These are phyloP conservation scores for Heliconius congener DNA, from an alignment of 1,140 invertebrate genomes.

Conservation along the genomic window DNA sequence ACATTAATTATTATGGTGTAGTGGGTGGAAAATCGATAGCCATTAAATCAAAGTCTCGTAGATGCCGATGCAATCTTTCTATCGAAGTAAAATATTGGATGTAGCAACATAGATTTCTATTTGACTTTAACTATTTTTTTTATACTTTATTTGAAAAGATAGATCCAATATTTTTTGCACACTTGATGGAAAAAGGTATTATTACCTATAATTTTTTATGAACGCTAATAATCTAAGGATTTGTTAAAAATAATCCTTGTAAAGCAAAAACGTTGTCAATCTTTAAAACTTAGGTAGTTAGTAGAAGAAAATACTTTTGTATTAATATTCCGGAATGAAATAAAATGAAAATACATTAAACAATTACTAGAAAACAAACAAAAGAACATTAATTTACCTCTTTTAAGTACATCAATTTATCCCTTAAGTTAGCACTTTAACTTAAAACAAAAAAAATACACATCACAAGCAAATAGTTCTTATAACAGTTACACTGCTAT, in stretches of 20 bases:
- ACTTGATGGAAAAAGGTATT: no score
- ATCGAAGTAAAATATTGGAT: not conserved
- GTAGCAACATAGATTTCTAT: not conserved
- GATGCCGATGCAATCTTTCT: not conserved
- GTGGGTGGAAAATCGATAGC: not conserved
- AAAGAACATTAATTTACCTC: not conserved
- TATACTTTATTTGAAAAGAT: no score
- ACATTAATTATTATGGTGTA: constrained; percentile 1
- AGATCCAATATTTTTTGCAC: no score
- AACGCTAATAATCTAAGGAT: no score
- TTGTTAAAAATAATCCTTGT: not conserved
- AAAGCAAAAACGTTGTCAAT: not conserved
- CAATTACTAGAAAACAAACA: no score
- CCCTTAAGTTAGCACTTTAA: not conserved
- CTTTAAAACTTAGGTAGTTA: not conserved
- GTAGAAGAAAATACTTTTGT: not conserved
- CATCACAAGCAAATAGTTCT: not conserved
- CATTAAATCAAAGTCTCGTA: constrained; percentile 3
- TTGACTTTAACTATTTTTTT: no score
- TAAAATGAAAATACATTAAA: no score
- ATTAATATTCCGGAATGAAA: not conserved
- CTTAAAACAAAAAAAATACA: not conserved
- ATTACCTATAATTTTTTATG: no score
- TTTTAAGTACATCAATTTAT: not conserved
- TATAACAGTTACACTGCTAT: not conserved